Percentiles rank a stretch among this genome's conserved stretches.
Conservation (phyloP, 2,888 invertebrate genomes). For the Helicoverpa assulta region DNA sequence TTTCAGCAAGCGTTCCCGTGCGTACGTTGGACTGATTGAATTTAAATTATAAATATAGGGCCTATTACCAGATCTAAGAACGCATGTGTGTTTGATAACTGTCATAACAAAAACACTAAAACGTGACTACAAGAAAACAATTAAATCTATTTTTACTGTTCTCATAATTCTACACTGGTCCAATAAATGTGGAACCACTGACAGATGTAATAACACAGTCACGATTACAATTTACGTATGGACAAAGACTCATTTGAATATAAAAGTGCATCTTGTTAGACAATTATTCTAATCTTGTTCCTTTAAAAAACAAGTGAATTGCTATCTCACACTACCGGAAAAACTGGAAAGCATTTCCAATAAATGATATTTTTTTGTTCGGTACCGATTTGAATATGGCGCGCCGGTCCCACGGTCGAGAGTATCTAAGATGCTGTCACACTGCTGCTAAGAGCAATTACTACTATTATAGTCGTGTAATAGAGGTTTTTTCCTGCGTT, state of each 20-base stretch:
- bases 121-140: background rate
- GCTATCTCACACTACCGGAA: constrained; percentile 83
- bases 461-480: constrained; percentile 33
- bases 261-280: constrained; percentile 70
- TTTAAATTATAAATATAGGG: background rate
- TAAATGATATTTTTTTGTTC: constrained; percentile 73
- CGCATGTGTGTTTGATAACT: background rate
- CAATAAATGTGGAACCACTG: constrained; percentile 53
- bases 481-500: constrained; percentile 42
- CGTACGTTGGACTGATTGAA: no score
- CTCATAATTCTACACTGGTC: constrained; percentile 3
- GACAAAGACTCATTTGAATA: constrained; percentile 87
- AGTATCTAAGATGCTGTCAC: constrained; percentile 46
- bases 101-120: background rate
- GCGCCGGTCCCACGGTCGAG: constrained; percentile 77
- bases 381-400: constrained; percentile 65
- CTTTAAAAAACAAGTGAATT: constrained; percentile 71
- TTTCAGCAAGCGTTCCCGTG: no score
- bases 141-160: constrained; percentile 2
- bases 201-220: constrained; percentile 63
- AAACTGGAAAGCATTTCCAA: constrained; percentile 87
- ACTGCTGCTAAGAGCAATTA: constrained; percentile 40
- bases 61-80: background rate
- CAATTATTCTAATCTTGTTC: constrained; percentile 82
- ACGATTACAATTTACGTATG: constrained; percentile 68